Percentiles rank a stretch among this genome's conserved stretches.
These are phyloP conservation scores for Pseudomugil tenellus DNA, from an alignment of 2,797 vertebrate species.

Conservation along the genomic window DNA sequence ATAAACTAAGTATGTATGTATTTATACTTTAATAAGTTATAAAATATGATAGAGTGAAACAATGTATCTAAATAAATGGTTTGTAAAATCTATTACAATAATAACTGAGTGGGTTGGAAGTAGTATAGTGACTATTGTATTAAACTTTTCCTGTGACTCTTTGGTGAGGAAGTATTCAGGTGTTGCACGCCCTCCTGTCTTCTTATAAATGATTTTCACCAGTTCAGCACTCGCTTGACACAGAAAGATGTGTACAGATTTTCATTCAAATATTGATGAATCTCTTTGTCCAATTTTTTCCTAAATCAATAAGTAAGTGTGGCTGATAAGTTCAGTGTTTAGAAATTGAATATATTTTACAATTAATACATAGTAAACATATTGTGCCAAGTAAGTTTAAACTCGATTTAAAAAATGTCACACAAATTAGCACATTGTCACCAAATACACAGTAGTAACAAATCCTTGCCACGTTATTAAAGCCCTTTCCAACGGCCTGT, in stretches of 20 bases:
- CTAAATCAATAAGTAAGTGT: not conserved
- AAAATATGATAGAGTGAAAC: too few relatives aligned
- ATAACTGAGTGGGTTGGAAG: too few relatives aligned
- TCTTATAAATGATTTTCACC: not conserved
- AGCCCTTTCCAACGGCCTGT: slow-evolving; percentile 20
- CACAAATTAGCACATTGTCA: slow-evolving; percentile 20
- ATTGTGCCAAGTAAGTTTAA: not conserved
- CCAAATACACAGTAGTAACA: slow-evolving; percentile 15
- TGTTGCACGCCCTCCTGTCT: not conserved
- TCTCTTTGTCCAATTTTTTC: not conserved
- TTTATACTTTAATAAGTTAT: too few relatives aligned
- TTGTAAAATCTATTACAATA: too few relatives aligned
- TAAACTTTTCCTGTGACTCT: not conserved
- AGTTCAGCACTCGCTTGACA: not conserved
- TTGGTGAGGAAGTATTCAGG: not conserved
- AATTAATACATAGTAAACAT: not conserved
- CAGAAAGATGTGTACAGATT: too few relatives aligned
- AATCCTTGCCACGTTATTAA: slow-evolving; percentile 31
- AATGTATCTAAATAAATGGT: too few relatives aligned
- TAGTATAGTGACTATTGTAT: too few relatives aligned
- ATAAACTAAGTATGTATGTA: too few relatives aligned
- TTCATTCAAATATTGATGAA: not conserved
- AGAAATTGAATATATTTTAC: too few relatives aligned
- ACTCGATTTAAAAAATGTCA: slow-evolving; percentile 2
- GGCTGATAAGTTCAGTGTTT: not conserved